Evolutionary conservation across 2,113 vertebrate genomes (phyloP), one percentile per base, ranked within the genome.

Genomic region (Anser cygnoides): DNA sequence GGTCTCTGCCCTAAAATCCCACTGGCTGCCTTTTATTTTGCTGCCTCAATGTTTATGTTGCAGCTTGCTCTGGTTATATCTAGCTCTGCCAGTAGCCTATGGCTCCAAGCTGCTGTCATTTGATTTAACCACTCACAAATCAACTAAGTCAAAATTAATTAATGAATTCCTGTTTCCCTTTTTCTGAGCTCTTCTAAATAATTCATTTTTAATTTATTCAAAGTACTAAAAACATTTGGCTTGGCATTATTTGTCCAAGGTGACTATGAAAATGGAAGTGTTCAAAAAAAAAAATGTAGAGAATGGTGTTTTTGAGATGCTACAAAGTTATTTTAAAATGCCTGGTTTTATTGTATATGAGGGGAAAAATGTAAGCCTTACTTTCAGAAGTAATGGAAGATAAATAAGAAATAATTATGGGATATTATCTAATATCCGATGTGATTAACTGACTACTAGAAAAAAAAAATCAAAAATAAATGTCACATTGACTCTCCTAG

Each of bases 81-180:
- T 46, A 92, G 74, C 86, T 96, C 89, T 93, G 58, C 73, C 86
- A 43, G 73, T 91, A 94, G 89, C 90, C 92, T 71, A 77, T 93
- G 92, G 95, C 93, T 93, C 86, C 49, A 75, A 93, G 86, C 84
- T 94, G 73, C 93, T 96, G 89, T 94, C 96, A 94, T 84, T 93
- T 94, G 93, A 76, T 96, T 97, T 96, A 96, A 62, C 83, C 77
- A 55, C 62, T 93, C 86, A 66, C 84, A 79, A 95, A 96, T 96
- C 96, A 94, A 70, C 68, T 78, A 73, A 93, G 92, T 97, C 93
- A 96, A 84, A 95, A 96, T 96, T 95, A 95, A 93, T 96, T 96
- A 95, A 95, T 92, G 84, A 94, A 92, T 91, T 93, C 15, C 31
- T 82, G 31, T 78, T 96, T 84, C 33, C 58, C 94, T 84, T 62